Conservation (phyloP, 2,888 invertebrate genomes). For the Eilema depressum region DNA sequence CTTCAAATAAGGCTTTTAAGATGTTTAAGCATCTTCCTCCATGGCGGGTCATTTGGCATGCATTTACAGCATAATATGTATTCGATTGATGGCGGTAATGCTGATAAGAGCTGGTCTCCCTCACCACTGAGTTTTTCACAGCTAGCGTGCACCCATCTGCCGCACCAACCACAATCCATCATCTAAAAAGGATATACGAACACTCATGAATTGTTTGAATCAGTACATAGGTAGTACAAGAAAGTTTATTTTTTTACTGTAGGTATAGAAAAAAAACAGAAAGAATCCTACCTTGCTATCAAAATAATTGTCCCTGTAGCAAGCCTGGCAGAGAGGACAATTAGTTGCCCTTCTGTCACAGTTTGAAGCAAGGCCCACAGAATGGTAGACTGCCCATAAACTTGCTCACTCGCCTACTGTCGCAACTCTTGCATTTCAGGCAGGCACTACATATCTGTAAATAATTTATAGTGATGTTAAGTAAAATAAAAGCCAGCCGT, state of each 20-base stretch:
- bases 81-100: slow-evolving; percentile 94
- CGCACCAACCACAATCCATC: slow-evolving; percentile 97
- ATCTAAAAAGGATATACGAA: slow-evolving; percentile 87
- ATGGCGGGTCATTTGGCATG: slow-evolving; percentile 88
- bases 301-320: slow-evolving; percentile 96
- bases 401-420: slow-evolving; percentile 91
- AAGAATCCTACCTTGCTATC: slow-evolving; percentile 90
- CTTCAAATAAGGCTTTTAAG: slow-evolving; percentile 91
- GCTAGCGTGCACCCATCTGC: slow-evolving; percentile 96
- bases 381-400: slow-evolving; percentile 95
- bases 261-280: background rate
- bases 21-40: slow-evolving; percentile 91
- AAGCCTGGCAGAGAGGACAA: slow-evolving; percentile 96
- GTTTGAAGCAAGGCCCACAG: slow-evolving; percentile 94
- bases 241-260: background rate
- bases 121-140: slow-evolving; percentile 97
- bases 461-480: slow-evolving; percentile 13
- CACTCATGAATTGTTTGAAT: background rate
- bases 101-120: slow-evolving; percentile 95
- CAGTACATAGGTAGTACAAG: background rate
- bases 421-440: slow-evolving; percentile 96
- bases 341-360: slow-evolving; percentile 95
- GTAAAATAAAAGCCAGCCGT: background rate
- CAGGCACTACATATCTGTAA: slow-evolving; percentile 90
- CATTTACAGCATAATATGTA: slow-evolving; percentile 95